Base-by-base conservation (phyloP, 2,888 invertebrate species). In the Eudemis profundana region DNA sequence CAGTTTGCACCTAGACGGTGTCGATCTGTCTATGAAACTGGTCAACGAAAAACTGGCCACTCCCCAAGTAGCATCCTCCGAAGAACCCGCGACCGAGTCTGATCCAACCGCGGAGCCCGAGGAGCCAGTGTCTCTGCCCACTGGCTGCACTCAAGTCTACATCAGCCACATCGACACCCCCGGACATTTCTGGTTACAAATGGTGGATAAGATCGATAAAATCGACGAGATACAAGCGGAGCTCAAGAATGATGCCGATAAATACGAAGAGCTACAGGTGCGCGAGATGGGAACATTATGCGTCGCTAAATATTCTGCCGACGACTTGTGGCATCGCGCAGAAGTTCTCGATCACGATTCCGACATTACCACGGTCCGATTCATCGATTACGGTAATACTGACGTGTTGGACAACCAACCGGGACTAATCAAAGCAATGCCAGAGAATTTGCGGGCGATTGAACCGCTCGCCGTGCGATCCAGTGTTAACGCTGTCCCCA, bases 311-410 rank as follows among this genome's bases (percentile, higher is more conserved):
- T 98, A 97, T 82, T 94, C 95, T 0, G 95, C 94, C 1, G 97
- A 98, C 79, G 95, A 96, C 42, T 94, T 94, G 69, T 99, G 99
- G 98, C 99, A 99, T 84, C 94, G 99, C 65, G 98, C 98, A 0
- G 95, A 95, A 78, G 95, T 99, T 7, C 93, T 98, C 42, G 97
- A 97, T 79, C 94, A 95, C 0, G 95, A 95, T 69, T 92, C 94
- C 4, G 96, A 96, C 69, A 95, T 96, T 40, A 96, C 95, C 8
- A 96, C 96, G 0, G 94, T 96, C 0, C 93, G 96, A 33, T 96
- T 96, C 74, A 93, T 96, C 12, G 97, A 97, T 79, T 96, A 94
- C 74, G 96, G 96, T 8, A 96, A 96, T 76, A 96, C 96, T 0
- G 96, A 96, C 73, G 94, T 95, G 0, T 90, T 96, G 0, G 93